Evolutionary conservation across 2,888 invertebrate genomes (phyloP).

Genomic region (Strigamia maritima): DNA sequence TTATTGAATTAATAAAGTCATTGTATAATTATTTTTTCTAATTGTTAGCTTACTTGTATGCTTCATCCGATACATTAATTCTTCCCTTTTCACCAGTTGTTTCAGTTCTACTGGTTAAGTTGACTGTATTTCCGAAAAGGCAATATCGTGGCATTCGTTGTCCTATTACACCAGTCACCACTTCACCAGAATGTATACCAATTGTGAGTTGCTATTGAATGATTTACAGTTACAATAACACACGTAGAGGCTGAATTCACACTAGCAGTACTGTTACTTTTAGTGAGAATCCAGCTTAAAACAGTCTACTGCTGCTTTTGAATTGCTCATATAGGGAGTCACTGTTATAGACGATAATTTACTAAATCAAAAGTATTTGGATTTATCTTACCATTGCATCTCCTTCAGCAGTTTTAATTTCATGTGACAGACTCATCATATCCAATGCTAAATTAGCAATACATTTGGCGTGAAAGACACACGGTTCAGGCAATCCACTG

Average conservation of each 20-base stretch:
- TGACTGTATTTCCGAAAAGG: constrained; percentile 90
- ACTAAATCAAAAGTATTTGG: too few species aligned
- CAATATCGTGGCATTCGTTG: constrained; percentile 92
- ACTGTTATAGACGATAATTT: too few species aligned
- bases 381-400: constrained; percentile 71
- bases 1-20: too few species aligned
- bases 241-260: too few species aligned
- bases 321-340: too few species aligned
- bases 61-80: constrained; percentile 88
- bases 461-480: constrained; percentile 83
- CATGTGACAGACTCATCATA: constrained; percentile 90
- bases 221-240: too few species aligned
- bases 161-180: constrained; percentile 90
- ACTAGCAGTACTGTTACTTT: too few species aligned
- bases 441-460: constrained; percentile 86
- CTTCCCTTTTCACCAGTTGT: constrained; percentile 84
- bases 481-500: constrained; percentile 87
- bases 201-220: constrained; percentile 77
- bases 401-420: constrained; percentile 77
- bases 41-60: constrained; percentile 68
- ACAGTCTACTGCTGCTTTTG: too few species aligned
- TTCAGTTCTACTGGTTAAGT: constrained; percentile 87
- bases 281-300: too few species aligned
- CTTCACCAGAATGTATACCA: constrained; percentile 90
- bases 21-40: too few species aligned